phyloP scores from a whole-genome alignment of 2,113 vertebrate genomes.

The Gymnorhina tibicen region DNA sequence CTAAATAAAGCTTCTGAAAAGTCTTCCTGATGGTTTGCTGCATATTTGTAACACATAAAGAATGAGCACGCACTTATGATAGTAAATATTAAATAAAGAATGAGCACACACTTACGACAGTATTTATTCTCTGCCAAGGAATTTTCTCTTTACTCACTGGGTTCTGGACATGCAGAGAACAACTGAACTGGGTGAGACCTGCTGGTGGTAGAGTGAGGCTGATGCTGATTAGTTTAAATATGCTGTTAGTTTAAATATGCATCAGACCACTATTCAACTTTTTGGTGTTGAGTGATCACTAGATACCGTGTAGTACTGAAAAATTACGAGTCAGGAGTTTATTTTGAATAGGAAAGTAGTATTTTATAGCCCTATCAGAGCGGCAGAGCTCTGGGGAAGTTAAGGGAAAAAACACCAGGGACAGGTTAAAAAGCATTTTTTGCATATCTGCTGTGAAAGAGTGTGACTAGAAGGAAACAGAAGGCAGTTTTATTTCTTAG shows the following conservation, averaged over 20 bases:
- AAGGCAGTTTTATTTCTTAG: neutral
- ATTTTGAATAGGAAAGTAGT: neutral
- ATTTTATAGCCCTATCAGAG: neutral
- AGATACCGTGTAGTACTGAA: neutral
- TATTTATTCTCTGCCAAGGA: neutral
- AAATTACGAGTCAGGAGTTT: neutral
- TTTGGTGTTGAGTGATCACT: neutral
- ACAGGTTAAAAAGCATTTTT: neutral
- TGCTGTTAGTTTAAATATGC: neutral
- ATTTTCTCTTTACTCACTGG: neutral
- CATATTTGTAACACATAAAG: neutral
- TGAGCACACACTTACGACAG: accelerated
- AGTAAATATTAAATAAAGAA: neutral
- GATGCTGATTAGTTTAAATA: neutral
- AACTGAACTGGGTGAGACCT: neutral
- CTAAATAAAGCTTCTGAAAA: neutral
- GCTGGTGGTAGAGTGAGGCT: neutral
- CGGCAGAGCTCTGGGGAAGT: neutral
- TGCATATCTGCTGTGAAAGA: neutral
- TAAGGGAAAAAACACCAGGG: neutral
- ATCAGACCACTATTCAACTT: neutral
- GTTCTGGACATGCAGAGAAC: neutral
- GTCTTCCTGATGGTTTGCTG: neutral
- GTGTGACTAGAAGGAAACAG: neutral
- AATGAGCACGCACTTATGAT: accelerated